Evolutionary conservation across 2,888 invertebrate species (phyloP).

Genomic region (Phengaris arion): DNA sequence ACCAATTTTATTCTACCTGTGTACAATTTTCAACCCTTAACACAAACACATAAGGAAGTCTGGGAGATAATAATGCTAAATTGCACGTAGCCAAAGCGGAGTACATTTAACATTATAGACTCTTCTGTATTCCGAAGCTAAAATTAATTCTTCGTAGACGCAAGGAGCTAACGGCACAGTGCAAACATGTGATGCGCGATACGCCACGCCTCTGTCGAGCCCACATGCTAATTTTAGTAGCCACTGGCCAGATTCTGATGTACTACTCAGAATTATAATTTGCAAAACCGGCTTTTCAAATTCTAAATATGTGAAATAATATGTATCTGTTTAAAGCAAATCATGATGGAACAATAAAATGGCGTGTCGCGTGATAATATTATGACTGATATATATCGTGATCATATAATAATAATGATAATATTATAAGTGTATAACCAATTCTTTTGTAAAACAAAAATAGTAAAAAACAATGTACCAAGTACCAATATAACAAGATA

Average conservation of each 20-base stretch:
- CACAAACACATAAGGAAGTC: not conserved
- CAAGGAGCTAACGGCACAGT: constrained; percentile 22
- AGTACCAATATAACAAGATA: no score
- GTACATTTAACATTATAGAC: not conserved
- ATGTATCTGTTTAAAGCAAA: not conserved
- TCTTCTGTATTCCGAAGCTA: not conserved
- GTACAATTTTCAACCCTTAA: not conserved
- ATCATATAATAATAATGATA: no score
- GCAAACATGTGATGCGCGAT: constrained; percentile 22
- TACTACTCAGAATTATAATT: not conserved
- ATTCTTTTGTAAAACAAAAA: not conserved
- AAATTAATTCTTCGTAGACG: constrained; percentile 14
- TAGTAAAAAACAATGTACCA: no score
- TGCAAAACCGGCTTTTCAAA: not conserved
- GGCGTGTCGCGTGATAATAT: not conserved
- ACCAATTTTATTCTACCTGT: not conserved
- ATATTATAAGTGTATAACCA: not conserved
- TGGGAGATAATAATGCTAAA: not conserved
- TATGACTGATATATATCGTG: no score
- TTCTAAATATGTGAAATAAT: not conserved
- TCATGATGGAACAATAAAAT: not conserved
- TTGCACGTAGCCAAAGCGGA: not conserved
- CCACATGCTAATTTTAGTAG: constrained; percentile 41
- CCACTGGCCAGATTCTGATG: not conserved
- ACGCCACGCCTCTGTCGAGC: constrained; percentile 37